Evolutionary conservation across 2,113 vertebrate genomes (phyloP), one percentile per base, ranked within the genome.

Genomic region (Tetrao urogallus): DNA sequence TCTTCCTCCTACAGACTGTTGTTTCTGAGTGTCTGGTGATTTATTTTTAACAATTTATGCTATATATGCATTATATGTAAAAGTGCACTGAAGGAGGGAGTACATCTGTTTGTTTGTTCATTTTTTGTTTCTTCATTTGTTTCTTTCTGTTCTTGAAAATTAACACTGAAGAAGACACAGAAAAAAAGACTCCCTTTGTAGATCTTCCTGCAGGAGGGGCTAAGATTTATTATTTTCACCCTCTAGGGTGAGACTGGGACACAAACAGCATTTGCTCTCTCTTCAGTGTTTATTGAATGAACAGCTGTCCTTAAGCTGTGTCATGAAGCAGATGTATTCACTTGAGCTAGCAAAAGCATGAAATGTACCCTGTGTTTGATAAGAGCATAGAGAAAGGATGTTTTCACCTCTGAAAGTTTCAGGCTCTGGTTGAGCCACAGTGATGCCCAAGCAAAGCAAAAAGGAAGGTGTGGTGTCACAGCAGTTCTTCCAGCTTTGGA

Each of bases 321-420:
- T 66, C 66, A 64, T 20, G 50, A 91, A 95, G 47, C 30, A 89
- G 83, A 87, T 58, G 40, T 70, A 65, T 90, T 92, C 73, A 16
- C 57, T 64, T 50, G 69, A 83, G 58, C 19, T 74, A 87, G 87
- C 11, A 22, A 43, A 95, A 92, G 74, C 25, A 11, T 91, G 77
- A 93, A 87, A 89, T 45, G 25, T 21, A 50, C 42, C 9, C 66
- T 43, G 54, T 24, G 40, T 72, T 83, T 25, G 40, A 81, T 56
- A 83, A 88, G 42, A 80, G 50, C 12, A 3, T 42, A 86, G 76
- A 34, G 63, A 82, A 94, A 93, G 11, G 42, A 73, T 63, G 36
- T 16, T 79, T 47, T 69, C 3, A 4, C 21, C 36, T 27, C 69
- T 71, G 69, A 64, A 57, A 77, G 15, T 45, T 94, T 69, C 28